phyloP scores from a whole-genome alignment of 2,113 vertebrate genomes.

The Chlorodrepanis virens region DNA sequence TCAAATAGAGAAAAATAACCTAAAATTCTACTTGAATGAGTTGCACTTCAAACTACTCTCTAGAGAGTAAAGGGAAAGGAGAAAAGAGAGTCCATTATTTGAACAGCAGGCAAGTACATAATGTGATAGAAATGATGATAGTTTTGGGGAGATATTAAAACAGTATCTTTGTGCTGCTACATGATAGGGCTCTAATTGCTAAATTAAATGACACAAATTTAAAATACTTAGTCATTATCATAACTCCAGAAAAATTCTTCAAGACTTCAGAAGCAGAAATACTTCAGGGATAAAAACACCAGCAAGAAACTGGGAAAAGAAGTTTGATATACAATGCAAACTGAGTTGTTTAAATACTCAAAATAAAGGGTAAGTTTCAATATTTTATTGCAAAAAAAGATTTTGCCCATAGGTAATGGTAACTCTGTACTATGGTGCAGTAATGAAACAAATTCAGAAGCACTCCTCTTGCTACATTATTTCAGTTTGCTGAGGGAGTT shows the following conservation, averaged over 20 bases:
- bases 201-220: slow-evolving; percentile 1
- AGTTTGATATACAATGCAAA: background rate
- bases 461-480: background rate
- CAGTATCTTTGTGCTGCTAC: background rate
- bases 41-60: background rate
- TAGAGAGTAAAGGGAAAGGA: background rate
- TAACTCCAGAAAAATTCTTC: background rate
- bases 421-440: background rate
- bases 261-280: background rate
- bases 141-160: background rate
- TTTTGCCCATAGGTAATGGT: background rate
- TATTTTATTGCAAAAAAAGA: background rate
- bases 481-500: background rate
- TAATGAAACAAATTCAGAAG: background rate
- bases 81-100: background rate
- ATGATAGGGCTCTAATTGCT: background rate
- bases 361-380: background rate
- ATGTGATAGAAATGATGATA: background rate
- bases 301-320: background rate
- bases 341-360: background rate
- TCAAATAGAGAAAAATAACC: background rate
- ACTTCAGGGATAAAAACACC: background rate
- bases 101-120: background rate
- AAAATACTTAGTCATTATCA: background rate
- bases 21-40: background rate